A percentile compares a stretch with the other conserved stretches of the same genome.
phyloP scores from a whole-genome alignment of 2,797 vertebrate genomes.

The Varecia variegata region DNA sequence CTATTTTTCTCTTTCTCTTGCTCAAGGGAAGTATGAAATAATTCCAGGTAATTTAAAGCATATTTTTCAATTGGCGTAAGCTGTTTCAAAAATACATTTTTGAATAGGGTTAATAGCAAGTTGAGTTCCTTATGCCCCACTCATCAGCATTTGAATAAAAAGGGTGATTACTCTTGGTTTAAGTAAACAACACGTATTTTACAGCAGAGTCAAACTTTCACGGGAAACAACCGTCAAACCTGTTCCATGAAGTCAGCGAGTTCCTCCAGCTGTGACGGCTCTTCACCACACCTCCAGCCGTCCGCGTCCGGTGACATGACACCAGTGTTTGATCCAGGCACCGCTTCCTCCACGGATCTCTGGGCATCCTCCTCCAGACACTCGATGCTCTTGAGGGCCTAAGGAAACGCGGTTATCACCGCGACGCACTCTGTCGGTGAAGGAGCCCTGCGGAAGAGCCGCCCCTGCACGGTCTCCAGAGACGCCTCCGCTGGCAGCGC shows the following conservation, averaged over 20 bases:
- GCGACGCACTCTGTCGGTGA: accelerated
- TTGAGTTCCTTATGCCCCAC: not conserved
- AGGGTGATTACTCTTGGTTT: not conserved
- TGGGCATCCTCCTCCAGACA: conserved; percentile 75
- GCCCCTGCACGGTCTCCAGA: accelerated
- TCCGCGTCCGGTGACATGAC: not conserved
- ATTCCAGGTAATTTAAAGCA: conserved; percentile 92
- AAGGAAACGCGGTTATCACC: not conserved
- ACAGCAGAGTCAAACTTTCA: not conserved
- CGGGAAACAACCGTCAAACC: conserved; percentile 75
- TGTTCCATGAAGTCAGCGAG: conserved; percentile 91
- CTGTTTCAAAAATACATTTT: conserved; percentile 80
- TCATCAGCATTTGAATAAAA: not conserved
- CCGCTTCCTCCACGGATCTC: conserved; percentile 51
- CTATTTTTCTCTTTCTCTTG: conserved; percentile 82
- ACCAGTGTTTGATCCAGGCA: conserved; percentile 24
- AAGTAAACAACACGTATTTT: not conserved
- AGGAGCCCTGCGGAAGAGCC: not conserved
- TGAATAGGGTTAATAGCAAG: not conserved
- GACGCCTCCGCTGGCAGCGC: accelerated
- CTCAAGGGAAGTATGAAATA: conserved; percentile 84
- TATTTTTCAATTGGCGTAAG: conserved; percentile 94
- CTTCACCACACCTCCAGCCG: conserved; percentile 14
- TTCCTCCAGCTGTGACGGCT: conserved; percentile 87
- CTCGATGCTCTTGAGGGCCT: conserved; percentile 91